Evolutionary conservation across 2,113 vertebrate species (phyloP).

Genomic region (Arenaria interpres): DNA sequence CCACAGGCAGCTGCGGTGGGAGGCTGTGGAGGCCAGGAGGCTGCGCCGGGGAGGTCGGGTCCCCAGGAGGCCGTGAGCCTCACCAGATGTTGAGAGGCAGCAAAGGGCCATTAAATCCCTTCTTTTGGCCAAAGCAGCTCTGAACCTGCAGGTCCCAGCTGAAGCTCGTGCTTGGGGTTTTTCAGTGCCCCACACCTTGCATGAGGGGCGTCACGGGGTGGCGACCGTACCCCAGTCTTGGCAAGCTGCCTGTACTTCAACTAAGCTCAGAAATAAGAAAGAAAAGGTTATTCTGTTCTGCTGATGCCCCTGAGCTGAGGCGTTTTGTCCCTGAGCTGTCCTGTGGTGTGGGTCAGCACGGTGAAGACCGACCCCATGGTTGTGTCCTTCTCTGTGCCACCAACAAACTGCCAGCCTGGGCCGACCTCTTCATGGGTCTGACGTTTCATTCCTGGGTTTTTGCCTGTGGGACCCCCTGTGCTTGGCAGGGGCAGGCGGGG

Average conservation of each 20-base stretch:
- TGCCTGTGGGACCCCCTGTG: background rate
- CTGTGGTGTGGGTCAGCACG: rapidly evolving
- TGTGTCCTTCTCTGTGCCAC: too few relatives aligned
- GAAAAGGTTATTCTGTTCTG: background rate
- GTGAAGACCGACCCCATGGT: background rate
- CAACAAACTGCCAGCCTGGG: too few relatives aligned
- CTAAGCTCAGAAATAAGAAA: background rate
- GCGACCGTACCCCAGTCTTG: too few relatives aligned
- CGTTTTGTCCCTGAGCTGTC: background rate
- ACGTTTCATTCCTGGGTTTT: background rate
- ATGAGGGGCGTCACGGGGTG: background rate
- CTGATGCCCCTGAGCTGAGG: background rate
- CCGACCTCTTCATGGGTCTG: background rate
- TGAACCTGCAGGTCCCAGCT: background rate
- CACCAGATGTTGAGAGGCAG: background rate
- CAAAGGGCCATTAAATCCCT: background rate
- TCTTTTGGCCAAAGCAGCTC: background rate
- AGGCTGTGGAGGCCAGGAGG: background rate
- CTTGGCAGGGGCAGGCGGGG: background rate
- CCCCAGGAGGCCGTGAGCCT: background rate
- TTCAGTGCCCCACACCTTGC: background rate
- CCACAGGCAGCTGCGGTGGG: background rate
- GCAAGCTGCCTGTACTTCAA: background rate
- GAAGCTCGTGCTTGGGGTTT: background rate
- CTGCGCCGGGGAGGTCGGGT: background rate